Base-by-base conservation (phyloP, 1,140 invertebrate genomes). In the Zaprionus vittiger region DNA sequence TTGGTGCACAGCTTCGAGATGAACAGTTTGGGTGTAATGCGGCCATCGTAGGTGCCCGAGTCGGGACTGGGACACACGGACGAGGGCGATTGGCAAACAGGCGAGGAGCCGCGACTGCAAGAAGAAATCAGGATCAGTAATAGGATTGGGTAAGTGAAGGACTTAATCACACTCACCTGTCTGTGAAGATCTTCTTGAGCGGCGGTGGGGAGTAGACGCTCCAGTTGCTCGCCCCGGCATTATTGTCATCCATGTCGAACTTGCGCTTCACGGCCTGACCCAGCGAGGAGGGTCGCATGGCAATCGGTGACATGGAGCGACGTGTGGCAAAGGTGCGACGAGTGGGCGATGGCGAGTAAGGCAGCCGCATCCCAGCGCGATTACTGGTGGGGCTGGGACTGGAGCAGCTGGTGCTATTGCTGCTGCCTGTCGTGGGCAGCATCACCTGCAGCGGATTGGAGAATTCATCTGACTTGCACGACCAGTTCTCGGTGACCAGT, bases 261-360 rank as follows among this genome's bases (percentile, higher is more conserved):
- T 97, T 97, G 69, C 97, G 94, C 93, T 98, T 98, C 22, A 96
- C 93, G 7, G 95, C 31, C 31, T 34, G 94, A 31, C 95, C 95
- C 75, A 97, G 93, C 37, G 95, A 94, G 44, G 96, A 96, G 11
- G 96, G 96, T 24, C 97, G 94, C 93, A 98, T 95, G 12, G 96
- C 94, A 78, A 97, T 97, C 9, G 97, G 97, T 80, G 97, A 97
- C 70, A 97, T 95, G 84, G 97, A 97, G 37, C 97, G 94, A 52
- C 96, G 94, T 34, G 96, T 97, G 66, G 96, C 95, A 92, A 97
- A 97, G 17, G 95, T 95, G 83, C 96, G 96, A 67, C 96, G 94
- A 7, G 96, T 97, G 3, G 97, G 97, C 80, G 97, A 97, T 15
- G 97, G 97, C 5, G 97, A 97, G 31, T 94, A 94, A 2, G 94